Conservation (phyloP, 2,113 vertebrate genomes). For the Hemibagrus wyckioides region DNA sequence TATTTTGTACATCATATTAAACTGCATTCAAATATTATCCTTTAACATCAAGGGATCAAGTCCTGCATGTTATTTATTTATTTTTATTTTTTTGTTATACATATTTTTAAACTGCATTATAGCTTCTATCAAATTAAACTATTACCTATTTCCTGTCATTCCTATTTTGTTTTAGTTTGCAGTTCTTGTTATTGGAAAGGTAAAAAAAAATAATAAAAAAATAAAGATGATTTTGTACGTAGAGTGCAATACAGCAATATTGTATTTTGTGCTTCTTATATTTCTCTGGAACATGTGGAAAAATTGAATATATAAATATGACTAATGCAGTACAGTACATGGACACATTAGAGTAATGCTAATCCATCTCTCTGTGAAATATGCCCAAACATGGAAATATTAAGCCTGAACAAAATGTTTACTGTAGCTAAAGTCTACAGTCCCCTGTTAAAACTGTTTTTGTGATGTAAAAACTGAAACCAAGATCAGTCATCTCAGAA, state of each 20-base stretch:
- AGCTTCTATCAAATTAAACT: constrained; percentile 69
- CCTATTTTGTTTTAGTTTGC: constrained; percentile 68
- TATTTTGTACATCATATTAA: constrained; percentile 84
- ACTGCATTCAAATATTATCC: constrained; percentile 74
- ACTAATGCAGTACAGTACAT: background rate
- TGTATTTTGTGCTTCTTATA: constrained; percentile 37
- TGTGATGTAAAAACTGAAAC: too few relatives aligned
- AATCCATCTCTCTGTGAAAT: background rate
- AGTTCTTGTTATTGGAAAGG: constrained; percentile 73
- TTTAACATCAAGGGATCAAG: constrained; percentile 75
- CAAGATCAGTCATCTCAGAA: too few relatives aligned
- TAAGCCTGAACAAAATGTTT: background rate
- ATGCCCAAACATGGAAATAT: background rate
- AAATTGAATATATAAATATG: background rate
- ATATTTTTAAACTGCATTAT: constrained; percentile 76
- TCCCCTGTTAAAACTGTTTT: too few relatives aligned
- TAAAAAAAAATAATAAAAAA: constrained; percentile 42
- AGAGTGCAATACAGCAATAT: constrained; percentile 39
- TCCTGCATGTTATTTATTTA: constrained; percentile 76
- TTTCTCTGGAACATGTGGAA: background rate
- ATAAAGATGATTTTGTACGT: constrained; percentile 76
- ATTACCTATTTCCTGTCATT: constrained; percentile 54
- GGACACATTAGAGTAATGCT: background rate
- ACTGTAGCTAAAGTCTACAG: too few relatives aligned
- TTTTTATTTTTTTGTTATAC: constrained; percentile 74